Evolutionary conservation across 2,113 vertebrate genomes (phyloP).

Genomic region (Columbina picui): DNA sequence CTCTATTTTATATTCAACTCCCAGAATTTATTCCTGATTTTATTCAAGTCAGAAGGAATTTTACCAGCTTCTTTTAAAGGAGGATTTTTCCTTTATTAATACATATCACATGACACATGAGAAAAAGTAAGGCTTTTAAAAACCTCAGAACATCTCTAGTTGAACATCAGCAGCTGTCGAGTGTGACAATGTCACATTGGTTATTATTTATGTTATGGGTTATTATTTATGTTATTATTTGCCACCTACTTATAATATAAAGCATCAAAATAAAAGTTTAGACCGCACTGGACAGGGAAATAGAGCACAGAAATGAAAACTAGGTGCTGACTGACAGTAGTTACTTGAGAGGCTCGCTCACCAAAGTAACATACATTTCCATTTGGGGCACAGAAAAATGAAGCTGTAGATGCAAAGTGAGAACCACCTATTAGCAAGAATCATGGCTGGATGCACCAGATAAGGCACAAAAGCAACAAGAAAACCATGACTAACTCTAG

Average conservation of each 20-base stretch:
- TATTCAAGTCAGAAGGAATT: neutral
- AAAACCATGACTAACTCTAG: neutral
- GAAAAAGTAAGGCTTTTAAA: neutral
- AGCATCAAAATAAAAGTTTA: neutral
- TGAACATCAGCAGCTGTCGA: neutral
- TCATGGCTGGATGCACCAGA: constrained; percentile 16
- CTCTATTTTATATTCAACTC: neutral
- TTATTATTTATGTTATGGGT: too few relatives aligned
- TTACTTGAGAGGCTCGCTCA: neutral
- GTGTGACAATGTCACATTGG: neutral
- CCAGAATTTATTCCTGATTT: neutral
- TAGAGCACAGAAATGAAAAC: neutral
- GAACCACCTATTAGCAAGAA: constrained; percentile 18
- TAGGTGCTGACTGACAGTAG: neutral
- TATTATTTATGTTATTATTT: neutral
- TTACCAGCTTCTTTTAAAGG: neutral
- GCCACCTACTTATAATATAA: neutral
- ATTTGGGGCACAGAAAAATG: constrained; percentile 17
- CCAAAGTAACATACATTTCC: constrained; percentile 11
- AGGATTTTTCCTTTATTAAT: neutral
- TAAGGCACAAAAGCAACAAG: neutral
- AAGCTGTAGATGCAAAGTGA: constrained; percentile 26
- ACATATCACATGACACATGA: neutral
- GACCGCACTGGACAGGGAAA: neutral
- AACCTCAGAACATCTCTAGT: neutral